A percentile compares a stretch with the other conserved stretches of the same genome.
Conservation (phyloP, 2,113 vertebrate species). For the Gavialis gangeticus region DNA sequence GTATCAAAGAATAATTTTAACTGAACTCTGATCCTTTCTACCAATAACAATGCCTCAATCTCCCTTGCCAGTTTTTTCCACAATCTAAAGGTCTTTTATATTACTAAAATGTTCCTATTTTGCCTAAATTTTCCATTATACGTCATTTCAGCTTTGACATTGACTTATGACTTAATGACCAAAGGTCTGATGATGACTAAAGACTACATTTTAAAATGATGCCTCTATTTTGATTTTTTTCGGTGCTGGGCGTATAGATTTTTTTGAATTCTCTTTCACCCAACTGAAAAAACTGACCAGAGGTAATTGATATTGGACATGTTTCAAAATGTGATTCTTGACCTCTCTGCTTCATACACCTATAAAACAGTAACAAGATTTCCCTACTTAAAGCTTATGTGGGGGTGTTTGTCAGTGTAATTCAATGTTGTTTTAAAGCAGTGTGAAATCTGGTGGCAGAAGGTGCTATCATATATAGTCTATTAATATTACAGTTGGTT, state of each 20-base stretch:
- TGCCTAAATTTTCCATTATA: background rate
- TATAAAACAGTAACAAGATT: background rate
- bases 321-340: background rate
- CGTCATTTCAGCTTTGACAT: background rate
- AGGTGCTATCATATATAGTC: background rate
- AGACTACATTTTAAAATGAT: background rate
- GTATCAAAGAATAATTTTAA: background rate
- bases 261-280: too few relatives aligned
- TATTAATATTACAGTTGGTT: background rate
- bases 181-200: background rate
- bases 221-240: background rate
- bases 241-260: background rate
- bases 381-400: background rate
- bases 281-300: background rate
- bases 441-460: background rate
- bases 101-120: background rate
- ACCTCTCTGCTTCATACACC: background rate
- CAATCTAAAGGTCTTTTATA: background rate
- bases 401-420: background rate
- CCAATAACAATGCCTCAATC: background rate
- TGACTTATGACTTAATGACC: background rate
- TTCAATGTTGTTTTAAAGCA: background rate
- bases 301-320: background rate
- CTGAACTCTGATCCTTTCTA: conserved; percentile 19
- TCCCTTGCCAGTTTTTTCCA: background rate